Evolutionary conservation across 2,113 vertebrate genomes (phyloP), one percentile per base, ranked within the genome.

Genomic region (human): DNA sequence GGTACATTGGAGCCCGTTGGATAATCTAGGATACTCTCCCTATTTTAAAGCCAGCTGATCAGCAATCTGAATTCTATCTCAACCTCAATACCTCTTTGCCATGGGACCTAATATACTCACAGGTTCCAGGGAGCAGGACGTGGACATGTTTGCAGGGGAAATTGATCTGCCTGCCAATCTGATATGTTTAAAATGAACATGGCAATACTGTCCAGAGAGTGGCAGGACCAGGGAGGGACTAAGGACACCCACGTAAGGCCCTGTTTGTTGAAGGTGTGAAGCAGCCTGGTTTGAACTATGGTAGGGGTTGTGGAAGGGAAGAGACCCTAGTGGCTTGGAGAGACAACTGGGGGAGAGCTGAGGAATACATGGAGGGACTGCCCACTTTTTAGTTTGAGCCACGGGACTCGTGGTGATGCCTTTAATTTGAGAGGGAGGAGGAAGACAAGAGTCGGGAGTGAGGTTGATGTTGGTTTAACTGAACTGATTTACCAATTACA

Each of bases 391-490:
- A 30, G 22, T 16, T 22, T 6, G 52, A 66, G 57, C 35, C 57
- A n/a, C 1, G 6, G n/a, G 14, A 25, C 0, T 14, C 43, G 4
- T 0, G 5, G 8, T 6, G 50, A 40, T 18, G n/a, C 76, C n/a
- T 0, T 12, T 27, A 45, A 25, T 18, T 64, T 22, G 22, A 82
- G 6, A 40, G 20, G 43, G 18, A 10, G 45, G 11, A 35, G 32
- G 79, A n/a, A 18, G 20, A 30, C 1, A 2, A 55, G 40, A 30
- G 23, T 12, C 11, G 0, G 20, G 17, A 13, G 18, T 45, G 18
- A 55, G 22, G 64, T 1, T 2, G 3, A 5, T 2, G 20, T 20
- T 4, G 22, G 20, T 8, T 76, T 23, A 18, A 3, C 57, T 43
- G 22, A 64, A 18, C 20, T 32, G 70, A 4, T 30, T 4, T 23